Percentiles rank a stretch among this genome's conserved stretches.
Evolutionary conservation across 2,797 vertebrate species (phyloP).

Genomic region (Muscicapa striata): DNA sequence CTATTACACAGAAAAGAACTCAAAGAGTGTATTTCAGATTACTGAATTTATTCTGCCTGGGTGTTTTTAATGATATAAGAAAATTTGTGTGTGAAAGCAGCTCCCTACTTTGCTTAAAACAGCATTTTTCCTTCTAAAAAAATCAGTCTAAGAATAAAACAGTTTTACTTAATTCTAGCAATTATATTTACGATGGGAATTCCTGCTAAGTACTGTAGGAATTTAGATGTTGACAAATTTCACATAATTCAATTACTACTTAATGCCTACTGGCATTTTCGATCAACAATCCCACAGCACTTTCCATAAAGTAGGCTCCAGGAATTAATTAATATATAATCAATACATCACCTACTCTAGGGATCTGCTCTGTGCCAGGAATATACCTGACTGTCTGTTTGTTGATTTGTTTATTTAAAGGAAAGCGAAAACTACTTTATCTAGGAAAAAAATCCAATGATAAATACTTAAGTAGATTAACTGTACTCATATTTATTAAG

Average conservation of each 20-base stretch:
- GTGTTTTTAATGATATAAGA: neutral
- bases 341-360: constrained; percentile 15
- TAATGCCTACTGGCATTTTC: constrained; percentile 21
- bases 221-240: constrained; percentile 11
- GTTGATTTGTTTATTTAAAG: neutral
- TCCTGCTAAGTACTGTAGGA: neutral
- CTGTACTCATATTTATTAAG: neutral
- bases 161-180: neutral
- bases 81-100: neutral
- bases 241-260: constrained; percentile 19
- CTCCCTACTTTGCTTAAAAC: neutral
- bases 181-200: neutral
- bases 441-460: neutral
- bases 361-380: neutral
- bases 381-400: neutral
- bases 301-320: constrained; percentile 13
- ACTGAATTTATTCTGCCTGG: neutral
- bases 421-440: neutral
- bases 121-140: neutral
- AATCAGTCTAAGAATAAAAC: neutral
- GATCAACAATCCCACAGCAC: neutral
- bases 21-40: neutral
- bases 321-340: constrained; percentile 49
- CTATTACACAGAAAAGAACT: neutral
- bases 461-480: neutral